Evolutionary conservation across 2,113 vertebrate species (phyloP).

Genomic region (Bos indicus): DNA sequence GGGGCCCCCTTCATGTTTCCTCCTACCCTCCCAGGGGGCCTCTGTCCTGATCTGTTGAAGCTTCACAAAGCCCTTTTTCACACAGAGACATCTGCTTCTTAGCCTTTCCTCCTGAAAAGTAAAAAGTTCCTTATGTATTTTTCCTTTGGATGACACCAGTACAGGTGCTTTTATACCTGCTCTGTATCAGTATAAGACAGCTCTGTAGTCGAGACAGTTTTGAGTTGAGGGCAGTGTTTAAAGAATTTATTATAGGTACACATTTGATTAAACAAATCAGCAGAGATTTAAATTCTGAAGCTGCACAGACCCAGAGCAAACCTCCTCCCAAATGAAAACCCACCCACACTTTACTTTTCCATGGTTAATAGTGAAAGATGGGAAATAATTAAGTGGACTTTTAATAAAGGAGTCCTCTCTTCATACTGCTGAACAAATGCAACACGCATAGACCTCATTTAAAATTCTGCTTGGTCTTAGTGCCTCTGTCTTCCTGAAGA

Average conservation of each 20-base stretch:
- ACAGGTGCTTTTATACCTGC: not conserved
- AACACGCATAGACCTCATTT: not conserved
- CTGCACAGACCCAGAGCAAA: not conserved
- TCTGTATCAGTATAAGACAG: not conserved
- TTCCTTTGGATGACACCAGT: not conserved
- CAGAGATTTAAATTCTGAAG: not conserved
- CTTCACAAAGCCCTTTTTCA: not conserved
- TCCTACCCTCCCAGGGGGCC: not conserved
- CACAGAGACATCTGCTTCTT: not conserved
- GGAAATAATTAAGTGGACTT: not conserved
- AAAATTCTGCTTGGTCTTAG: not conserved
- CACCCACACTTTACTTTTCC: not conserved
- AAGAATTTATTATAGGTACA: not conserved
- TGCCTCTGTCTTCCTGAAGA: not conserved
- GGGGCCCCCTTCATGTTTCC: not conserved
- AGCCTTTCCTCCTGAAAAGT: not conserved
- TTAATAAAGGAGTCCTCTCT: not conserved
- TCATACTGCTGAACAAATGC: not conserved
- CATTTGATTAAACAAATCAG: not conserved
- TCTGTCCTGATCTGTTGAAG: not conserved
- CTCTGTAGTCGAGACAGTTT: not conserved
- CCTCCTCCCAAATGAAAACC: not conserved
- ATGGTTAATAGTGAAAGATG: not conserved
- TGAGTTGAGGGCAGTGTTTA: not conserved
- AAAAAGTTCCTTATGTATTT: not conserved